Evolutionary conservation across 2,113 vertebrate genomes (phyloP), one percentile per base, ranked within the genome.

Genomic region (Campylorhamphus procurvoides): DNA sequence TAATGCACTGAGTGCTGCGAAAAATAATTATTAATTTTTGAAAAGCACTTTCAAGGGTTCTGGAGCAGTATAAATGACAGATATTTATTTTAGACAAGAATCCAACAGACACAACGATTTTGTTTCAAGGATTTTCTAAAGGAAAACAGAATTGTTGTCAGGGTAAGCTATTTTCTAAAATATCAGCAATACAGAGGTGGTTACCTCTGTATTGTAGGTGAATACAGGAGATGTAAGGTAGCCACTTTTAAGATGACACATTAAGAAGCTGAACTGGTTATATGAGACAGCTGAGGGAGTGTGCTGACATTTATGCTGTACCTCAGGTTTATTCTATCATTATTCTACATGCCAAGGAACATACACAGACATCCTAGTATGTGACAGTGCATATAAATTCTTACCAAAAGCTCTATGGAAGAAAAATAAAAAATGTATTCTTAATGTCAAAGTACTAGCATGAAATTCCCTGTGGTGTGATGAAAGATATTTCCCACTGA

Each of bases 81-180:
- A 80, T 75, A 84, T 52, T 64, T 94, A 66, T 67, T 94, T 94
- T 56, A 78, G 88, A 77, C 40, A 60, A 68, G 83, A 93, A 90
- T 88, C 35, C 59, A 86, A 67, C 56, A 64, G 76, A 86, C 90
- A 86, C 58, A 71, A 79, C 71, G 15, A 0, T 79, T 93, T 91
- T 94, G 66, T 94, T 96, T 97, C 89, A 95, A 94, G 85, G 85
- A 63, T 96, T 94, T 94, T 93, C 81, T 93, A 49, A 90, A 89
- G 60, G 68, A 84, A 94, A 95, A 84, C 35, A 90, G 49, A 82
- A 93, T 15, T 84, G 75, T 90, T 96, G 93, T 86, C 94, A 87
- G n/a, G 29, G 53, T 79, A 89, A 95, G 60, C 81, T 96, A 88
- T 96, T 92, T 94, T 67, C 59, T 81, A 78, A 78, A 84, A 67